phyloP scores from a whole-genome alignment of 2,888 invertebrate genomes.

The Glyphotaelius pellucidus region DNA sequence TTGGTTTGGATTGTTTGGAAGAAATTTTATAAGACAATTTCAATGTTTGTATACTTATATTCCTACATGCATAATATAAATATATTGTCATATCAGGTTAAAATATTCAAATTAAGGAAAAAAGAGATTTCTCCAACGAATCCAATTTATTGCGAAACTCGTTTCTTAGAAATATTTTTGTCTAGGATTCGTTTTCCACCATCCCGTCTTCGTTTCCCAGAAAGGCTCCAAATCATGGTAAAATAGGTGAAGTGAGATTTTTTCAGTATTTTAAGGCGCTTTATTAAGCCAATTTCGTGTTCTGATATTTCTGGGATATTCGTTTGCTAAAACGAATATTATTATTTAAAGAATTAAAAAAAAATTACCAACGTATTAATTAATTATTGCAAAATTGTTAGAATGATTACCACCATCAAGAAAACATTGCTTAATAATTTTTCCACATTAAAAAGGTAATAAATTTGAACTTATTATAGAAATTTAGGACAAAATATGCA shows the following conservation, averaged over 20 bases:
- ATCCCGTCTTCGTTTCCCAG: neutral
- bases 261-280: neutral
- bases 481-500: no score
- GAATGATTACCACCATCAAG: no score
- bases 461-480: no score
- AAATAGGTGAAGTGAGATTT: neutral
- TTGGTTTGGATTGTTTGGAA: no score
- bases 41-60: no score
- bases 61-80: no score
- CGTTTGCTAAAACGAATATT: neutral
- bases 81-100: neutral
- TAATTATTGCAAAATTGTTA: neutral
- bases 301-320: neutral
- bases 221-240: neutral
- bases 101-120: neutral
- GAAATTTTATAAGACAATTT: no score
- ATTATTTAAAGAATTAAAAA: neutral
- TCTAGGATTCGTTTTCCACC: neutral
- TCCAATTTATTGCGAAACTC: neutral
- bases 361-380: neutral
- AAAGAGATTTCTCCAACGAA: neutral
- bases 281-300: neutral
- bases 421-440: no score
- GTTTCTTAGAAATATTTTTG: neutral
- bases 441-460: no score